Evolutionary conservation across 2,797 vertebrate genomes (phyloP).

Genomic region (Sparus aurata): DNA sequence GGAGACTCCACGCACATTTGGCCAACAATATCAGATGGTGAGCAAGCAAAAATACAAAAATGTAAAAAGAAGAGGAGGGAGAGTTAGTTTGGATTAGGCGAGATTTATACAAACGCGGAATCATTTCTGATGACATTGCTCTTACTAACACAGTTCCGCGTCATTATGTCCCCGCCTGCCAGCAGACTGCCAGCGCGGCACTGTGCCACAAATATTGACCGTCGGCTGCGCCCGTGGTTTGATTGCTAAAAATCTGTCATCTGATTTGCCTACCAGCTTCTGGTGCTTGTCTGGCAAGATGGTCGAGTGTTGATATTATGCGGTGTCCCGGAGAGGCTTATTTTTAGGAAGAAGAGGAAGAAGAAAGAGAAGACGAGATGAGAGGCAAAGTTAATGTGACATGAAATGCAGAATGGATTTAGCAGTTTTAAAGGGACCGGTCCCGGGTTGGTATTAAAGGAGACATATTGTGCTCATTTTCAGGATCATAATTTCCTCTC

Average conservation of each 20-base stretch:
- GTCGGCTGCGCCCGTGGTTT: slow-evolving; percentile 39
- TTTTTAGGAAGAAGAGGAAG: slow-evolving; percentile 8
- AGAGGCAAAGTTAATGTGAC: slow-evolving; percentile 41
- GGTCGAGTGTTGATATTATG: slow-evolving; percentile 30
- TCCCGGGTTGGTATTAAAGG: not conserved
- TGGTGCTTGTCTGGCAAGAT: slow-evolving; percentile 44
- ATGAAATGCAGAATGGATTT: slow-evolving; percentile 26
- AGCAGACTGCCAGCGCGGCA: slow-evolving; percentile 41
- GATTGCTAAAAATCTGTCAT: slow-evolving; percentile 52
- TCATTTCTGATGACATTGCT: slow-evolving; percentile 63
- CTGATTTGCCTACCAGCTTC: slow-evolving; percentile 47
- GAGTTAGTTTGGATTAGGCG: slow-evolving; percentile 39
- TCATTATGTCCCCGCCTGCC: slow-evolving; percentile 50
- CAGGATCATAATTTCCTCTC: too few relatives aligned
- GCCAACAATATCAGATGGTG: slow-evolving; percentile 52
- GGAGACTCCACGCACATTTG: slow-evolving; percentile 47
- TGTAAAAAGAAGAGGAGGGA: not conserved
- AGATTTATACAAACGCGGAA: slow-evolving; percentile 37
- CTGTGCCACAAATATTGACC: slow-evolving; percentile 51
- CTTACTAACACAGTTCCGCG: slow-evolving; percentile 55
- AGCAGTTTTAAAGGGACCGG: slow-evolving; percentile 6
- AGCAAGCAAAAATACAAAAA: slow-evolving; percentile 25
- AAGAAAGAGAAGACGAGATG: not conserved
- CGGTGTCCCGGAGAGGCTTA: slow-evolving; percentile 16
- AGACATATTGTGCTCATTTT: too few relatives aligned